Evolutionary conservation across 2,113 vertebrate species (phyloP).

Genomic region (Varanus salvator): DNA sequence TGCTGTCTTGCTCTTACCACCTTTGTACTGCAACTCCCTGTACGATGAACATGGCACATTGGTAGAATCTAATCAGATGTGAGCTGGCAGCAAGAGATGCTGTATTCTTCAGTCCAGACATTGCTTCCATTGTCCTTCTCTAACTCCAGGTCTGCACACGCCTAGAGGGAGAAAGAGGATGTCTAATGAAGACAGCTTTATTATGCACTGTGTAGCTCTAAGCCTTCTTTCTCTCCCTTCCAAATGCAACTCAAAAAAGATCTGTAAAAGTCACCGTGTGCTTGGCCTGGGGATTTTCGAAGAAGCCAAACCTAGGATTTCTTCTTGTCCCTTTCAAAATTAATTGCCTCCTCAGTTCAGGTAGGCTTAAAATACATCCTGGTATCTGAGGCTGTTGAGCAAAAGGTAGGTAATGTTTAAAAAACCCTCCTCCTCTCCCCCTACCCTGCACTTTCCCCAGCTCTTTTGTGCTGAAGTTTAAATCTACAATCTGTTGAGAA

Average conservation of each 20-base stretch:
- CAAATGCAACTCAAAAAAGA: slow-evolving; percentile 57
- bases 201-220: slow-evolving; percentile 55
- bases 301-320: slow-evolving; percentile 58
- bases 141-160: slow-evolving; percentile 38
- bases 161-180: slow-evolving; percentile 26
- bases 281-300: slow-evolving; percentile 53
- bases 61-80: slow-evolving; percentile 49
- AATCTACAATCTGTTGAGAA: slow-evolving; percentile 76
- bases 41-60: neutral
- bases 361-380: slow-evolving; percentile 59
- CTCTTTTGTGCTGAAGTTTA: slow-evolving; percentile 67
- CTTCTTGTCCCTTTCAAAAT: slow-evolving; percentile 68
- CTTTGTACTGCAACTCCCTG: neutral
- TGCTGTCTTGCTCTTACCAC: neutral
- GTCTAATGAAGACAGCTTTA: slow-evolving; percentile 74
- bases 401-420: slow-evolving; percentile 41
- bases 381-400: neutral
- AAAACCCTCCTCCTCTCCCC: neutral
- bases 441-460: neutral
- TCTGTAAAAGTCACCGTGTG: slow-evolving; percentile 60
- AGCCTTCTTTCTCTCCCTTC: slow-evolving; percentile 24
- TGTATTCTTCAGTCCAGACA: slow-evolving; percentile 42
- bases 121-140: slow-evolving; percentile 63
- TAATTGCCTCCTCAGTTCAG: slow-evolving; percentile 65
- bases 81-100: slow-evolving; percentile 50